phyloP scores from a whole-genome alignment of 2,797 vertebrate species.

The Dryobates pubescens region DNA sequence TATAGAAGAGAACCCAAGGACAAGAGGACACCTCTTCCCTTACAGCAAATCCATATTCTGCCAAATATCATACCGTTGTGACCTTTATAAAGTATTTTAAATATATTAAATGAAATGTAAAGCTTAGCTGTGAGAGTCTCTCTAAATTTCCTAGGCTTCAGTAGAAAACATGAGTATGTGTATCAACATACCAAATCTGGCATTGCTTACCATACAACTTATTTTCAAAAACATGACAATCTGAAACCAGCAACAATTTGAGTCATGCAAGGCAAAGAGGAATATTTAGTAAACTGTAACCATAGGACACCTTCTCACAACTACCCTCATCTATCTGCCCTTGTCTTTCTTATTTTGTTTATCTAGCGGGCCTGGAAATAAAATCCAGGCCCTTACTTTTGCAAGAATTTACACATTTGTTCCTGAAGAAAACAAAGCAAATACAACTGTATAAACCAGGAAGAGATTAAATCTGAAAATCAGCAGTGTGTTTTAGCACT shows the following conservation, averaged over 20 bases:
- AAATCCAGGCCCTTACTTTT: neutral
- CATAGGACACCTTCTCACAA: neutral
- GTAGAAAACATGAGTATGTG: neutral
- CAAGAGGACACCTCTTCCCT: neutral
- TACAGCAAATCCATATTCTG: neutral
- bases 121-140: neutral
- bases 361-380: neutral
- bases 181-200: neutral
- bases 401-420: neutral
- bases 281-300: neutral
- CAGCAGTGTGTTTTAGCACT: neutral
- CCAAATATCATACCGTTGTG: neutral
- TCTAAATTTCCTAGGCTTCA: neutral
- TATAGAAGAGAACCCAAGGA: neutral
- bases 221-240: neutral
- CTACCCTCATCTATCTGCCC: neutral
- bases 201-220: neutral
- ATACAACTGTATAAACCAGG: neutral
- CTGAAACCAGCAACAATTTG: fast-evolving
- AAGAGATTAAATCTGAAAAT: neutral
- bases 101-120: neutral
- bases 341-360: neutral
- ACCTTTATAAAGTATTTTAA: neutral
- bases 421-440: neutral
- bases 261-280: neutral